These are phyloP conservation scores for Lagopus muta DNA, from an alignment of 2,113 vertebrate genomes.

Conservation along the genomic window DNA sequence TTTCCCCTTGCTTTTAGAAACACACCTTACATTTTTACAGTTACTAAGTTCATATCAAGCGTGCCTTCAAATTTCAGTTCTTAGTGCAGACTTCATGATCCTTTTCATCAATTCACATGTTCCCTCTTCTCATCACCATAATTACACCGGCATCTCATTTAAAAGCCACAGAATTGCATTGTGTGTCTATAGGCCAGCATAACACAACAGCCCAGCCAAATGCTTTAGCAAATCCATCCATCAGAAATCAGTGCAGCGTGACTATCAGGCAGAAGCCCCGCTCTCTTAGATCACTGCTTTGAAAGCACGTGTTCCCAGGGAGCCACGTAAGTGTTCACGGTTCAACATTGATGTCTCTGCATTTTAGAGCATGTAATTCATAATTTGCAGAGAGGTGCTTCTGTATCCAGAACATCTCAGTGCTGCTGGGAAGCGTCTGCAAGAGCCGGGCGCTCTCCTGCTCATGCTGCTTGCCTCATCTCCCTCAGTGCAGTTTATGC, in stretches of 20 bases:
- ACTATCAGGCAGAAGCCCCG: background rate
- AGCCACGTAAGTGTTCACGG: accelerated
- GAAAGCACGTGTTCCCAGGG: background rate
- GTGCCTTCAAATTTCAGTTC: background rate
- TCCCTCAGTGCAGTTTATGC: background rate
- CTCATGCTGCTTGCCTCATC: background rate
- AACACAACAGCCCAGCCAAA: background rate
- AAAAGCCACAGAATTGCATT: background rate
- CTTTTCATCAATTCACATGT: background rate
- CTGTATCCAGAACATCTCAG: background rate
- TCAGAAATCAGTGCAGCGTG: background rate
- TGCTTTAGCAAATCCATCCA: background rate
- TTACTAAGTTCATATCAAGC: background rate
- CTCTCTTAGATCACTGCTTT: background rate
- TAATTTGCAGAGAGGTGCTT: background rate
- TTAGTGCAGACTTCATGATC: background rate
- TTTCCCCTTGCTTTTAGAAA: background rate
- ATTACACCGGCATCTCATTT: background rate
- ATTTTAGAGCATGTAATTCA: background rate
- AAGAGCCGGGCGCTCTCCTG: background rate
- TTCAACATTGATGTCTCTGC: background rate
- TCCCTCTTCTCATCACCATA: background rate
- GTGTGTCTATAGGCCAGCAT: background rate
- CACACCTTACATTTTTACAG: background rate
- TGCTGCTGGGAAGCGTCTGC: background rate